phyloP scores from a whole-genome alignment of 2,113 vertebrate genomes.

The Semicossyphus pulcher region DNA sequence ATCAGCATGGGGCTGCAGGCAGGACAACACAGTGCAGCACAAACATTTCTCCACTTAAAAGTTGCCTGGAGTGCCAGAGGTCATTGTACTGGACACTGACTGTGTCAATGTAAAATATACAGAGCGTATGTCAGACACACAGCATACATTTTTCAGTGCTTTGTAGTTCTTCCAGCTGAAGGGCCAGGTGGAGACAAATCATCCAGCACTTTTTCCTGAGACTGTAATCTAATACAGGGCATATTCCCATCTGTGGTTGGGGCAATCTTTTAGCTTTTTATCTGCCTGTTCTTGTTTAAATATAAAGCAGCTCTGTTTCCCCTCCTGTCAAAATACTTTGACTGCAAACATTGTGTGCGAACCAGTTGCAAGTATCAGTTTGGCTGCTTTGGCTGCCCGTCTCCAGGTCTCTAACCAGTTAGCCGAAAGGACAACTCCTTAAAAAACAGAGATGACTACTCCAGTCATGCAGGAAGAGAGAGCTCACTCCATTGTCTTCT shows the following conservation, averaged over 20 bases:
- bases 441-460: slow-evolving; percentile 9
- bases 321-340: background rate
- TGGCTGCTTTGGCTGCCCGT: too few relatives aligned
- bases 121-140: background rate
- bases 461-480: background rate
- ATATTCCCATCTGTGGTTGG: slow-evolving; percentile 3
- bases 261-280: background rate
- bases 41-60: slow-evolving; percentile 30
- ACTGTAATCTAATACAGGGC: background rate
- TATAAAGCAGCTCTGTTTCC: background rate
- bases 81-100: slow-evolving; percentile 12
- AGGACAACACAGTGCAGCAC: slow-evolving; percentile 12
- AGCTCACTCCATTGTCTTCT: slow-evolving; percentile 20
- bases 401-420: slow-evolving; percentile 8
- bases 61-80: slow-evolving; percentile 6
- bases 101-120: background rate
- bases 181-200: background rate
- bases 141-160: background rate
- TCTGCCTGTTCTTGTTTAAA: background rate
- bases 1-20: slow-evolving; percentile 53
- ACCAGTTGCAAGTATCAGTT: background rate
- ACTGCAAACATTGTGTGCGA: background rate
- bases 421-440: slow-evolving; percentile 8
- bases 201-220: background rate
- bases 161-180: background rate